Evolutionary conservation across 2,888 invertebrate species (phyloP), one percentile per base, ranked within the genome.

Genomic region (Tubulanus polymorphus): DNA sequence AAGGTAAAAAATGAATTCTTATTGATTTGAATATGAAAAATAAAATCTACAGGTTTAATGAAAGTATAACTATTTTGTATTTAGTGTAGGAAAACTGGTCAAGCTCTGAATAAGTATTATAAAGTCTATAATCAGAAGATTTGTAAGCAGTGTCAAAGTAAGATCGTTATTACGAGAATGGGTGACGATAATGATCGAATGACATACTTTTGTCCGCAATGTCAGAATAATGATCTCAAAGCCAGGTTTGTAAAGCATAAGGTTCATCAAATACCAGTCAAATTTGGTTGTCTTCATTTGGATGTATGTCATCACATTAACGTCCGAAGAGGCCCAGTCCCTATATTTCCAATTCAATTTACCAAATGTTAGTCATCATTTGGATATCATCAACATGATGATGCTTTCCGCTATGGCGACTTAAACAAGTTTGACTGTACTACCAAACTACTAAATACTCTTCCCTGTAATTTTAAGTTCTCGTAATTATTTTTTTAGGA

Each of bases 141-240:
- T 37, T 71, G 71, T 62, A 52, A 54, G 2, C 65, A 68, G 59
- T 71, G 71, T 59, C 55, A 57, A 3, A 62, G 62, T 12, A 69
- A 63, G 48, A 62, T 68, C 2, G 62, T 61, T 20, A 68, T 60
- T 28, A 66, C 66, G 20, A 56, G 68, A 6, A 63, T 67, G 47
- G 71, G 71, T 1, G 68, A 68, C 5, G 68, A 68, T 57, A 66
- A 55, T 51, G 61, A 54, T 3, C 60, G 71, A 35, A 59, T 71
- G 30, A 71, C 71, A n/a, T 67, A 63, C 51, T 71, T 63, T 62
- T 71, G 71, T 60, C 57, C 59, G 18, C 45, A 48, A 20, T 71
- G 70, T 56, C 71, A 71, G 54, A 64, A 57, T 37, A 69, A 68
- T 51, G 63, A 66, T 35, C 37, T 64, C 32, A 57, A 57, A 8